phyloP scores from a whole-genome alignment of 1,140 invertebrate species.

The Armadillidium nasatum region DNA sequence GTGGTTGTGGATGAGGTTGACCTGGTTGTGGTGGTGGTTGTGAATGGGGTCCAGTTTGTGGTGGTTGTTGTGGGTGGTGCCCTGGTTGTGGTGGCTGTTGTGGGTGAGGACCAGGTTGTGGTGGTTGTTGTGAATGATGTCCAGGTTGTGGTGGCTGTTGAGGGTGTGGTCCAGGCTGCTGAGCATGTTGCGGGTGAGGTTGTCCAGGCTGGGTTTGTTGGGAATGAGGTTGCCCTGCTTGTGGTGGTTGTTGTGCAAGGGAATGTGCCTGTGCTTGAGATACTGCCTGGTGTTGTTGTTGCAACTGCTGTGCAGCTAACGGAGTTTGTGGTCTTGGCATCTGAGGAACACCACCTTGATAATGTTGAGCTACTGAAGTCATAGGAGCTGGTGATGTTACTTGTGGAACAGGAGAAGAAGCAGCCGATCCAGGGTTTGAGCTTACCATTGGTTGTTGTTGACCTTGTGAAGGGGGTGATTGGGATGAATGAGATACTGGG shows the following conservation, averaged over 20 bases:
- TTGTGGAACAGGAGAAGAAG: neutral
- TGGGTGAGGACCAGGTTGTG: neutral
- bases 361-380: neutral
- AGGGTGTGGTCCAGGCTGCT: neutral
- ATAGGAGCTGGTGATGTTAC: neutral
- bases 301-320: neutral
- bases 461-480: neutral
- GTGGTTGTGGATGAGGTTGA: conserved; percentile 3
- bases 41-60: neutral
- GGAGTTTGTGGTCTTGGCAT: neutral
- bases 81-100: conserved; percentile 19
- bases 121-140: conserved; percentile 17
- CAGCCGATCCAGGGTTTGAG: neutral
- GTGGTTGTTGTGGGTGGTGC: conserved; percentile 4
- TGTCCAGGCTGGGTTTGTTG: conserved; percentile 3
- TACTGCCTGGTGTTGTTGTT: conserved; percentile 21
- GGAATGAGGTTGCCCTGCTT: conserved; percentile 8
- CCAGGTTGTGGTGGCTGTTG: conserved; percentile 8
- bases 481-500: neutral
- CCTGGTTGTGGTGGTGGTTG: conserved; percentile 4
- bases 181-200: conserved; percentile 16
- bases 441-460: neutral
- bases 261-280: conserved; percentile 14
- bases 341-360: neutral
- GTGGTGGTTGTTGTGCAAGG: conserved; percentile 23